phyloP scores from a whole-genome alignment of 2,888 invertebrate genomes.

The Eucriotettix oculatus region DNA sequence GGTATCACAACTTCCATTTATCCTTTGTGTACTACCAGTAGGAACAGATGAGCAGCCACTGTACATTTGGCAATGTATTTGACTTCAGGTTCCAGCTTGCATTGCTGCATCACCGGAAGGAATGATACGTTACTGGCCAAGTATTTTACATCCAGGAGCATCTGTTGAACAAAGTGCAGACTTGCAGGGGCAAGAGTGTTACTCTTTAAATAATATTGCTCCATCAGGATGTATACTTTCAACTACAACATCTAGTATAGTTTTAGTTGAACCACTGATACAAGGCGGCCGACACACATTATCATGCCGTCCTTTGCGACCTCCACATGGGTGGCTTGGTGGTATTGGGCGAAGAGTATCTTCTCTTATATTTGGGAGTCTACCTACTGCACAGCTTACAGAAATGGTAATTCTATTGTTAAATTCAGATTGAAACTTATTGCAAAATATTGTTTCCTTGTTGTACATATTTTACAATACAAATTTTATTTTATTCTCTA shows the following conservation, averaged over 20 bases:
- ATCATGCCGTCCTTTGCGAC: conserved; percentile 46
- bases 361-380: conserved; percentile 57
- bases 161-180: conserved; percentile 73
- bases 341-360: conserved; percentile 71
- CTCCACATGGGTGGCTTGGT: conserved; percentile 62
- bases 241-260: conserved; percentile 80
- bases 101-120: conserved; percentile 90
- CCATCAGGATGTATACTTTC: conserved; percentile 67
- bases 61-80: not conserved
- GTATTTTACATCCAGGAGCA: conserved; percentile 71
- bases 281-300: conserved; percentile 49
- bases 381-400: conserved; percentile 19
- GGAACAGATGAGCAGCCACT: too few species aligned
- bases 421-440: too few species aligned
- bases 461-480: too few species aligned
- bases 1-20: too few species aligned
- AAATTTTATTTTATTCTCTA: too few species aligned
- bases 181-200: conserved; percentile 76
- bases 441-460: too few species aligned
- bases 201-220: conserved; percentile 48
- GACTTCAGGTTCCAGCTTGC: conserved; percentile 52
- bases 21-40: too few species aligned
- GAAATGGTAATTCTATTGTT: conserved; percentile 15
- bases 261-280: conserved; percentile 45
- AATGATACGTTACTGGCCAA: conserved; percentile 82